A percentile compares a stretch with the other conserved stretches of the same genome.
phyloP scores from a whole-genome alignment of 1,140 invertebrate genomes.

The Cryptotermes secundus region DNA sequence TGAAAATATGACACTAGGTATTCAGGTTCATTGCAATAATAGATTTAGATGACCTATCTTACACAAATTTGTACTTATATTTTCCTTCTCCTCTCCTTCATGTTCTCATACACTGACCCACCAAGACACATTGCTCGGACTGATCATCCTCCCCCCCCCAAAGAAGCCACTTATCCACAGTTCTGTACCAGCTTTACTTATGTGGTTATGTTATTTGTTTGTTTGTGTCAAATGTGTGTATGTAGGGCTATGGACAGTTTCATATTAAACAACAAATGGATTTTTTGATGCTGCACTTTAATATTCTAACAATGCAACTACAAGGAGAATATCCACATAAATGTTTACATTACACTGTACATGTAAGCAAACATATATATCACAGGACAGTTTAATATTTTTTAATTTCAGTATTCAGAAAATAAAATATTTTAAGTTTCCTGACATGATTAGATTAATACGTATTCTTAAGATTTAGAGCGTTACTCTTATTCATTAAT shows the following conservation, averaged over 20 bases:
- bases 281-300: not conserved
- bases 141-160: too few species aligned
- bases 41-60: too few species aligned
- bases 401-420: not conserved
- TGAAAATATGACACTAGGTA: too few species aligned
- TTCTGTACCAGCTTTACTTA: too few species aligned
- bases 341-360: not conserved
- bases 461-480: not conserved
- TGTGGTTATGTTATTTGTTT: too few species aligned
- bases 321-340: not conserved
- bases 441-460: not conserved
- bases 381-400: slow-evolving; percentile 10
- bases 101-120: too few species aligned
- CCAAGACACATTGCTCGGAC: too few species aligned
- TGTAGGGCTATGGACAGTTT: not conserved
- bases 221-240: not conserved
- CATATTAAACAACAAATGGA: not conserved
- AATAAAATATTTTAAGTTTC: not conserved
- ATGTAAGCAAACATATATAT: not conserved
- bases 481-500: not conserved
- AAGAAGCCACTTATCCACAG: too few species aligned
- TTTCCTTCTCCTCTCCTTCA: too few species aligned
- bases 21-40: too few species aligned
- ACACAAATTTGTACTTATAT: too few species aligned
- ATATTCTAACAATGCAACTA: slow-evolving; percentile 10